These are phyloP conservation scores for Rhinoderma darwinii DNA, from an alignment of 2,113 vertebrate species.

Conservation along the genomic window DNA sequence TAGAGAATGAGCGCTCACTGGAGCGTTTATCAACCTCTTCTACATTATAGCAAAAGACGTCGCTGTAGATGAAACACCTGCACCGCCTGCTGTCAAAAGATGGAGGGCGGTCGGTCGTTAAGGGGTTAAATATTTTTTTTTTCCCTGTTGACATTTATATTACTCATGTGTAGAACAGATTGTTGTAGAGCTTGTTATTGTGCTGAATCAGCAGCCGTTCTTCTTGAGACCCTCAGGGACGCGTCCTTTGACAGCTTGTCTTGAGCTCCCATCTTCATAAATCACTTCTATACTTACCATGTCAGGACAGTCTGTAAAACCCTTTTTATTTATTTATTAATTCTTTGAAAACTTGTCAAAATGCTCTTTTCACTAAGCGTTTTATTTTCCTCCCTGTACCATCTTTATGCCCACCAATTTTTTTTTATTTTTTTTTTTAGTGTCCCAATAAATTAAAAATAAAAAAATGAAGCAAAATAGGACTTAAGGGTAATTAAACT, in stretches of 20 bases:
- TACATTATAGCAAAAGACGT: too few relatives aligned
- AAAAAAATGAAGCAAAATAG: too few relatives aligned
- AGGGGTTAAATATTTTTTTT: too few relatives aligned
- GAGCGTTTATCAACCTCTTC: too few relatives aligned
- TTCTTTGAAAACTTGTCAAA: not conserved
- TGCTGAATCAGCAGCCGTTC: slow-evolving; percentile 5
- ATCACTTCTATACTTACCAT: slow-evolving; percentile 1
- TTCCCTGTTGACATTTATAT: not conserved
- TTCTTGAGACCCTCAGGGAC: not conserved
- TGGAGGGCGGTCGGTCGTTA: too few relatives aligned
- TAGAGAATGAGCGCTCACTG: too few relatives aligned
- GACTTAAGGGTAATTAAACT: too few relatives aligned
- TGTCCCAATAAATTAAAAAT: too few relatives aligned
- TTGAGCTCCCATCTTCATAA: slow-evolving; percentile 23
- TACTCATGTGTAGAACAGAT: not conserved
- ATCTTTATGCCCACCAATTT: too few relatives aligned
- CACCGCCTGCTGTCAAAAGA: too few relatives aligned
- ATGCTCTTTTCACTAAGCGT: not conserved
- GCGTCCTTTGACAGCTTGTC: slow-evolving; percentile 29
- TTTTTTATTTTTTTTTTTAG: too few relatives aligned
- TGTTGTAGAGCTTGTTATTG: not conserved
- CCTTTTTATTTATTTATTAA: not conserved
- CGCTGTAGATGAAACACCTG: too few relatives aligned
- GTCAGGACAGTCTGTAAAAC: not conserved
- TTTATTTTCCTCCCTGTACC: not conserved